Percentiles rank a stretch among this genome's conserved stretches.
Evolutionary conservation across 64 coral and sea anemone species (phyloP).

Genomic region (Montipora foliosa): DNA sequence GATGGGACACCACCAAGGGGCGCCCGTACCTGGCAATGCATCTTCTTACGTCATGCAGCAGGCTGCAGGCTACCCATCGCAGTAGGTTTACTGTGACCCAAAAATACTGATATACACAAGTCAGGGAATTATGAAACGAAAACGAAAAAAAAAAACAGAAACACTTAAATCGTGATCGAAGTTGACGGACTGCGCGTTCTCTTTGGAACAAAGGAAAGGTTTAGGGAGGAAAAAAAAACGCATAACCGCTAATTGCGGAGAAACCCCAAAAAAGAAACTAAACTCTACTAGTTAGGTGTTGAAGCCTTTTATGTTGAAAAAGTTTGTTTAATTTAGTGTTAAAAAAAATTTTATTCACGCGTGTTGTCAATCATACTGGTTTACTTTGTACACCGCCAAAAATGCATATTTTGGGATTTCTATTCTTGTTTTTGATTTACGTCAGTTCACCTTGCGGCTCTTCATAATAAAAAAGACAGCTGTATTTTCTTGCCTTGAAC

Average conservation of each 20-base stretch:
- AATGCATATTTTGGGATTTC: slow-evolving; percentile 74
- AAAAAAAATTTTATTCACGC: slow-evolving; percentile 32
- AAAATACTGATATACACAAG: neutral
- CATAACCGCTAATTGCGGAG: slow-evolving; percentile 15
- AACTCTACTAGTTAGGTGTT: slow-evolving; percentile 18
- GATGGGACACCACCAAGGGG: slow-evolving; percentile 83
- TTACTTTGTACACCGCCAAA: slow-evolving; percentile 66
- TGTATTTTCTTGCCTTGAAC: slow-evolving; percentile 55
- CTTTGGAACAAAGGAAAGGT: neutral
- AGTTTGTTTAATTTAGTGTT: slow-evolving; percentile 14
- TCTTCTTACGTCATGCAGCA: slow-evolving; percentile 92
- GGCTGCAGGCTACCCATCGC: slow-evolving; percentile 95
- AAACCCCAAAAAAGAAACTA: slow-evolving; percentile 14
- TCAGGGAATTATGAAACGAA: neutral
- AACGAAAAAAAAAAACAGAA: slow-evolving; percentile 5
- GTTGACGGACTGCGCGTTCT: neutral
- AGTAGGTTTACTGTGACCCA: slow-evolving; percentile 51
- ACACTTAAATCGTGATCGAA: slow-evolving; percentile 9
- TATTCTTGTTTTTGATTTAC: slow-evolving; percentile 1
- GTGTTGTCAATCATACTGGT: slow-evolving; percentile 12
- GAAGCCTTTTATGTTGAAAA: slow-evolving; percentile 83
- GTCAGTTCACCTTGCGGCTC: slow-evolving; percentile 2
- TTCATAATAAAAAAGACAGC: slow-evolving; percentile 1
- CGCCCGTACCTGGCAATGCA: slow-evolving; percentile 45
- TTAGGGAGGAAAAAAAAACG: slow-evolving; percentile 24